Evolutionary conservation across 2,888 invertebrate species (phyloP).

Genomic region (Corbicula japonica): DNA sequence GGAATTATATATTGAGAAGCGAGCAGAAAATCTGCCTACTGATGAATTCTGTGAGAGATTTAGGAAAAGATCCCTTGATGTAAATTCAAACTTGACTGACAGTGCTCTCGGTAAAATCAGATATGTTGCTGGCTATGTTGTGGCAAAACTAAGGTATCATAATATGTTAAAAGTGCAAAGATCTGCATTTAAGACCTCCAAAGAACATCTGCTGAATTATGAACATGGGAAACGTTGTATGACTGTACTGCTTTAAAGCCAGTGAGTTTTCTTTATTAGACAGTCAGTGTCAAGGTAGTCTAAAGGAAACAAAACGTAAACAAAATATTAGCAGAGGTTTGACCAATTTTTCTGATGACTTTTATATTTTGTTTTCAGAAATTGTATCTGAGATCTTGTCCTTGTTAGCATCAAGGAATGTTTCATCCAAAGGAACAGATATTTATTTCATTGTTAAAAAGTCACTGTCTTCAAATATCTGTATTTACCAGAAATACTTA

Average conservation of each 20-base stretch:
- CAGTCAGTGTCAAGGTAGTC: conserved; percentile 12
- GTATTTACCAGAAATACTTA: conserved; percentile 11
- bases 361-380: conserved; percentile 15
- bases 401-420: conserved; percentile 6
- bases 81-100: not conserved
- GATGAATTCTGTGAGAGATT: not conserved
- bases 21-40: conserved; percentile 7
- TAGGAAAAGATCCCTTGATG: not conserved
- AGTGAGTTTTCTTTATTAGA: conserved; percentile 13
- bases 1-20: not conserved
- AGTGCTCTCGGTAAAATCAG: conserved; percentile 4
- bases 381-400: conserved; percentile 24
- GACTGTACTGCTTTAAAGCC: conserved; percentile 13
- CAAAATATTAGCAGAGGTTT: conserved; percentile 17
- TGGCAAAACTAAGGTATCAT: conserved; percentile 3
- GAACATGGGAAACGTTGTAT: conserved; percentile 13
- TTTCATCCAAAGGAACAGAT: conserved; percentile 15
- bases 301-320: conserved; percentile 9
- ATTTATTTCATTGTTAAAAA: conserved; percentile 4
- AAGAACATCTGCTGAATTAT: conserved; percentile 7
- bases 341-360: conserved; percentile 8
- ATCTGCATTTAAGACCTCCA: conserved; percentile 11
- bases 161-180: conserved; percentile 1
- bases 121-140: conserved; percentile 6
- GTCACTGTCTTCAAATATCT: conserved; percentile 19